A percentile compares a stretch with the other conserved stretches of the same genome.
Evolutionary conservation across 2,888 invertebrate genomes (phyloP).

Genomic region (Xestobium rufovillosum): DNA sequence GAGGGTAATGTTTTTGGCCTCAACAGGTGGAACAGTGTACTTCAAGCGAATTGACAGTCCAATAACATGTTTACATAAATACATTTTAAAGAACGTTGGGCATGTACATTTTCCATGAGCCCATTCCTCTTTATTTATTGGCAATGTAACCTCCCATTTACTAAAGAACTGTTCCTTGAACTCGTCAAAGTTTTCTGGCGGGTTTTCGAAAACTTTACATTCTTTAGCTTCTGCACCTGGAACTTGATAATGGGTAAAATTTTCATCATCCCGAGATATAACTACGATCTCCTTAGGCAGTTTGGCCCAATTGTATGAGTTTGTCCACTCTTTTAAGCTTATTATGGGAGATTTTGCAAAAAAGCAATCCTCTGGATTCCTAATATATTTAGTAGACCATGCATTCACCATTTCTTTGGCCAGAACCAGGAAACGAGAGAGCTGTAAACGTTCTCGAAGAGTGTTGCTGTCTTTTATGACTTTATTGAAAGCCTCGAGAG

Average conservation of each 20-base stretch:
- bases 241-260: too few species aligned
- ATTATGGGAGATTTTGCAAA: too few species aligned
- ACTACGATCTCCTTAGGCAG: too few species aligned
- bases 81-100: constrained; percentile 11
- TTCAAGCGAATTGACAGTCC: constrained; percentile 15
- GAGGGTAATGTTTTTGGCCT: constrained; percentile 14
- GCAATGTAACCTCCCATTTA: constrained; percentile 9
- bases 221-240: too few species aligned
- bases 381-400: constrained; percentile 11
- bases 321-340: constrained; percentile 10
- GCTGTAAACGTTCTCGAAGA: constrained; percentile 10
- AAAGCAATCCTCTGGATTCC: too few species aligned
- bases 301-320: constrained; percentile 8
- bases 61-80: constrained; percentile 13
- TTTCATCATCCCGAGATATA: too few species aligned
- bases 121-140: constrained; percentile 13
- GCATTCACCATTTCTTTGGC: constrained; percentile 6
- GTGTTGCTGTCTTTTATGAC: constrained; percentile 12
- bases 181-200: constrained; percentile 8
- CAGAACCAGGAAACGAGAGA: constrained; percentile 7
- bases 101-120: constrained; percentile 11
- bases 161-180: constrained; percentile 8
- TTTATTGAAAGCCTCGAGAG: constrained; percentile 11
- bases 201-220: too few species aligned
- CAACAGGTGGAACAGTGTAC: constrained; percentile 13